Evolutionary conservation across 2,888 invertebrate genomes (phyloP).

Genomic region (Caenorhabditis sp.): DNA sequence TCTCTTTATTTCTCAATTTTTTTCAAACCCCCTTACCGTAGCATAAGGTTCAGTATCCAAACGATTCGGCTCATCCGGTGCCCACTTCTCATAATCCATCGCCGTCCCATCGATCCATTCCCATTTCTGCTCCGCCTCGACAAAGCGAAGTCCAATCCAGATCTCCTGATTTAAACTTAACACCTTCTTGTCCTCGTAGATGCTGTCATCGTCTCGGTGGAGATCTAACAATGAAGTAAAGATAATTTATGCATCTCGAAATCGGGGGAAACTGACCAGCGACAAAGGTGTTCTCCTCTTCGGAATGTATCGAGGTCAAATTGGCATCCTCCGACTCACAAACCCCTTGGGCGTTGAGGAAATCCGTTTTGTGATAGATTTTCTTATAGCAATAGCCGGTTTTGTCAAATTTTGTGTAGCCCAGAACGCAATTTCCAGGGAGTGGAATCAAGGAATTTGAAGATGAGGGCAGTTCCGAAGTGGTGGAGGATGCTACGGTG

Average conservation of each 20-base stretch:
- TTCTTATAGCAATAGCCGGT: conserved; percentile 1
- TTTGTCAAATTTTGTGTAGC: background rate
- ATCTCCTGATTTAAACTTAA: background rate
- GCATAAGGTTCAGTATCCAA: background rate
- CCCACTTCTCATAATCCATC: background rate
- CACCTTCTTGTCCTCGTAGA: background rate
- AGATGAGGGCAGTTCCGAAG: too few species aligned
- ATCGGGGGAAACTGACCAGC: too few species aligned
- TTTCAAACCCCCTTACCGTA: background rate
- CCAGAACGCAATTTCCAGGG: background rate
- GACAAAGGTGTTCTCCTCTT: background rate
- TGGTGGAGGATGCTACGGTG: too few species aligned
- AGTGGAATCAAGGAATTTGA: too few species aligned
- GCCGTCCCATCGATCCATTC: background rate
- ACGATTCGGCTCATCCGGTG: background rate
- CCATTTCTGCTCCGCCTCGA: background rate
- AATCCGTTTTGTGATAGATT: background rate
- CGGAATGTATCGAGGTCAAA: background rate
- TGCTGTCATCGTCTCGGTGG: background rate
- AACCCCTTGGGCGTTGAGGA: background rate
- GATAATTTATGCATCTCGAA: too few species aligned
- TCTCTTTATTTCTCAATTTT: background rate
- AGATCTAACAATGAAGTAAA: too few species aligned
- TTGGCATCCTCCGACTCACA: background rate
- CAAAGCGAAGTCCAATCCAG: background rate